Percentiles rank a stretch among this genome's conserved stretches.
Conservation (phyloP, 2,888 invertebrate species). For the Aethes cnicana region DNA sequence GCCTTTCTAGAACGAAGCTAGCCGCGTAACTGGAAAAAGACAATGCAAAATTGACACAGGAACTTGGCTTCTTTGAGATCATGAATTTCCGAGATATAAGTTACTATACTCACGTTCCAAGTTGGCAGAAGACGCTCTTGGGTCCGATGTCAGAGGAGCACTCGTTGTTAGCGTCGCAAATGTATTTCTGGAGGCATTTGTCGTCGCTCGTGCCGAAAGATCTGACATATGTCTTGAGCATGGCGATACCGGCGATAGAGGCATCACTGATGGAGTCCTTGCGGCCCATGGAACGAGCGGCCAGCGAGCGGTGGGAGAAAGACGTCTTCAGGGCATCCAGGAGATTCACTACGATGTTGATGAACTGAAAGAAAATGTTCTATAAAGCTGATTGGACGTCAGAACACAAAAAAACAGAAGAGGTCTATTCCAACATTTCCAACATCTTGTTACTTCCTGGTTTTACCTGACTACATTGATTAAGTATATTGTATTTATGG, state of each 20-base stretch:
- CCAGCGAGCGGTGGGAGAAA: slow-evolving; percentile 93
- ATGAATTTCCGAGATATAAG: too few species aligned
- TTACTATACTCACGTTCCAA: slow-evolving; percentile 91
- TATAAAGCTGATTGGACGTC: background rate
- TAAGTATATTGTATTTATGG: slow-evolving; percentile 16
- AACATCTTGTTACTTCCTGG: slow-evolving; percentile 9
- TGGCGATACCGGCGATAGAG: slow-evolving; percentile 92
- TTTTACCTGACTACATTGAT: slow-evolving; percentile 20
- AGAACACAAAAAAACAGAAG: background rate
- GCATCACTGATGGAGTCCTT: slow-evolving; percentile 96
- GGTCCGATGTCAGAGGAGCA: slow-evolving; percentile 91
- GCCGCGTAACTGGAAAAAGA: slow-evolving; percentile 87
- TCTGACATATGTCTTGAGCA: slow-evolving; percentile 94
- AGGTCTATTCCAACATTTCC: slow-evolving; percentile 1
- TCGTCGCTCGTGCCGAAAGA: slow-evolving; percentile 90
- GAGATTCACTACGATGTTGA: slow-evolving; percentile 94
- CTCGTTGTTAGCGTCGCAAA: slow-evolving; percentile 95
- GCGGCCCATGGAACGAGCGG: slow-evolving; percentile 91
- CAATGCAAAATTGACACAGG: too few species aligned
- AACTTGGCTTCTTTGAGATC: too few species aligned
- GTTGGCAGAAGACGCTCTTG: slow-evolving; percentile 94
- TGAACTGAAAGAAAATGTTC: slow-evolving; percentile 84
- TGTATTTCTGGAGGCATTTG: slow-evolving; percentile 92
- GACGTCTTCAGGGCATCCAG: slow-evolving; percentile 95
- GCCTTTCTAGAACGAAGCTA: slow-evolving; percentile 91